Evolutionary conservation across 2,113 vertebrate species (phyloP).

Genomic region (Burhinus oedicnemus): DNA sequence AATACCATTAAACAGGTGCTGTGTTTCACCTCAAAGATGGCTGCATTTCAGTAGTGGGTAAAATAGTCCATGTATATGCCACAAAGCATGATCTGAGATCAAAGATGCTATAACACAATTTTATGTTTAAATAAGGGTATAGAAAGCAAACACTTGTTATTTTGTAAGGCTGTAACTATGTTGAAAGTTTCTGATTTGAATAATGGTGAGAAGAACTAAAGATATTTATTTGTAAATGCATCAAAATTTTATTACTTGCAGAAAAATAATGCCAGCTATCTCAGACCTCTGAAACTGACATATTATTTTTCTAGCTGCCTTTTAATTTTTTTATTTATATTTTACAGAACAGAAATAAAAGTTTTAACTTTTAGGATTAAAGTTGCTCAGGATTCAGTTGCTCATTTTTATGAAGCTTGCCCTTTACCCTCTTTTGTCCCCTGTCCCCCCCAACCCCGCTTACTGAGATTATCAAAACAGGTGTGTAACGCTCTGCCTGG

Average conservation of each 20-base stretch:
- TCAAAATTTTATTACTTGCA: background rate
- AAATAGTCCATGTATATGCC: background rate
- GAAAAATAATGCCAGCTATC: background rate
- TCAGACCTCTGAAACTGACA: background rate
- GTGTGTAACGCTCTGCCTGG: background rate
- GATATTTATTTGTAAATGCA: background rate
- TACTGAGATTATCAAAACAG: background rate
- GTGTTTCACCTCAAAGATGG: background rate
- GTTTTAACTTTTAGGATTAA: too few relatives aligned
- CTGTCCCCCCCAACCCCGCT: too few relatives aligned
- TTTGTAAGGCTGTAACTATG: background rate
- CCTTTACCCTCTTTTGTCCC: background rate
- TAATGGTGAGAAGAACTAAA: background rate
- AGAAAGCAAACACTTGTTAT: background rate
- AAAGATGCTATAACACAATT: background rate
- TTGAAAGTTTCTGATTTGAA: background rate
- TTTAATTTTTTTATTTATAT: background rate
- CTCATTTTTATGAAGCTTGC: background rate
- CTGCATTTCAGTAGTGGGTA: background rate
- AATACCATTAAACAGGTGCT: background rate
- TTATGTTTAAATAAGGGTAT: background rate
- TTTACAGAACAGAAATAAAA: background rate
- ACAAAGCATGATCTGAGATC: background rate
- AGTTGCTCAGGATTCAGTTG: background rate
- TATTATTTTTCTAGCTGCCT: background rate